These are phyloP conservation scores for Drosophila affinis DNA, from an alignment of 2,888 invertebrate genomes.

Conservation along the genomic window DNA sequence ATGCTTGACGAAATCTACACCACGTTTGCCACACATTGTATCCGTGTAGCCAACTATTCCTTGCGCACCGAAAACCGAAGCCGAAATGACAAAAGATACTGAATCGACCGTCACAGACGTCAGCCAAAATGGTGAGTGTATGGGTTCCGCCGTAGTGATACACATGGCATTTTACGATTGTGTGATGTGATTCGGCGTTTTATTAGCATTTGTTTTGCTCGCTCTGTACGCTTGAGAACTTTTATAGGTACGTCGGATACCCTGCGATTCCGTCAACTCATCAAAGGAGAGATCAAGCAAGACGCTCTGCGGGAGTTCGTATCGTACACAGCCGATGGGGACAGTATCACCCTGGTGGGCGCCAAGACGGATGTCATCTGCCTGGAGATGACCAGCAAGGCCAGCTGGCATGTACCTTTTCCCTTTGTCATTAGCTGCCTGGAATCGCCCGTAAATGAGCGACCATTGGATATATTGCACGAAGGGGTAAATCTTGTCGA, in stretches of 20 bases:
- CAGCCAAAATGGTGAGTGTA: conserved; percentile 7
- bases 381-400: conserved; percentile 64
- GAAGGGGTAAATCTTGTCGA: conserved; percentile 56
- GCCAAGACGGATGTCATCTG: conserved; percentile 58
- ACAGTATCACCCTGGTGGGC: conserved; percentile 63
- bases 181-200: background rate
- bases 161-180: background rate
- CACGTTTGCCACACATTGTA: conserved; percentile 61
- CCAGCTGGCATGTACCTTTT: conserved; percentile 45
- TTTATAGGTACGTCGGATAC: conserved; percentile 5
- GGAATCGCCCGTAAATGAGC: conserved; percentile 18
- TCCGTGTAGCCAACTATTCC: background rate
- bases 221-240: conserved; percentile 35
- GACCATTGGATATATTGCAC: conserved; percentile 58
- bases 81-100: conserved; percentile 57
- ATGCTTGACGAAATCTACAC: conserved; percentile 82
- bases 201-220: conserved; percentile 54
- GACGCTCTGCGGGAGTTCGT: conserved; percentile 68
- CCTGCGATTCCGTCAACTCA: conserved; percentile 59
- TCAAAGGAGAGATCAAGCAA: conserved; percentile 60
- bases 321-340: conserved; percentile 44
- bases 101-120: conserved; percentile 30
- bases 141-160: conserved; percentile 5
- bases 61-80: conserved; percentile 16
- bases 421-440: conserved; percentile 63